Conservation (phyloP, 2,797 vertebrate genomes). For the Garrulus glandarius region DNA sequence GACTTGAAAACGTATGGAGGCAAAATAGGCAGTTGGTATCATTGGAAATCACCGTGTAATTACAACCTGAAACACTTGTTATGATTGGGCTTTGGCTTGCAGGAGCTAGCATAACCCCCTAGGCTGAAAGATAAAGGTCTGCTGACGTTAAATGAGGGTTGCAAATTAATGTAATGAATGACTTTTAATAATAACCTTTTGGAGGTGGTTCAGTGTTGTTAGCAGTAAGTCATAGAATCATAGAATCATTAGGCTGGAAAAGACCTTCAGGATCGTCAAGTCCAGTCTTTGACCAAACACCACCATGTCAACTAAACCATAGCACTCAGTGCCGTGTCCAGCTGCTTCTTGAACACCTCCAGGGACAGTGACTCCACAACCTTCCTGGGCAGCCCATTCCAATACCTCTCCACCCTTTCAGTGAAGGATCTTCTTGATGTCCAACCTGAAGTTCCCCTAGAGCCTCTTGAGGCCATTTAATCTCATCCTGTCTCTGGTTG, state of each 20-base stretch:
- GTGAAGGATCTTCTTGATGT: background rate
- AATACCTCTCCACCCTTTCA: background rate
- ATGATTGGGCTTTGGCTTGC: constrained; percentile 54
- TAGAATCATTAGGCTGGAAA: background rate
- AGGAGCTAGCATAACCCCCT: constrained; percentile 41
- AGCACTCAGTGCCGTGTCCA: background rate
- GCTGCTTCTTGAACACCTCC: background rate
- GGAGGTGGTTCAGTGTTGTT: background rate
- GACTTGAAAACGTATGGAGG: constrained; percentile 9
- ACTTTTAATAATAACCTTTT: constrained; percentile 55
- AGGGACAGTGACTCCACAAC: fast-evolving
- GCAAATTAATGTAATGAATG: constrained; percentile 59
- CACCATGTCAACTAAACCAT: background rate
- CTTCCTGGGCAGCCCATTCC: background rate
- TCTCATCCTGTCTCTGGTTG: background rate
- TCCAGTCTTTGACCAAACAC: background rate
- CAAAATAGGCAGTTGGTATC: constrained; percentile 32
- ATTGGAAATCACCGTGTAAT: constrained; percentile 64
- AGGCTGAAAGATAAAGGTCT: constrained; percentile 62
- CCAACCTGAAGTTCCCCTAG: background rate
- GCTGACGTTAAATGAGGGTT: constrained; percentile 52
- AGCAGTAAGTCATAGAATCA: background rate
- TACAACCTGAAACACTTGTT: constrained; percentile 45
- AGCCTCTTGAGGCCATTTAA: background rate
- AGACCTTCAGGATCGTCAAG: background rate